These are phyloP conservation scores for Morphnarchus princeps DNA, from an alignment of 2,113 vertebrate genomes.

Conservation along the genomic window DNA sequence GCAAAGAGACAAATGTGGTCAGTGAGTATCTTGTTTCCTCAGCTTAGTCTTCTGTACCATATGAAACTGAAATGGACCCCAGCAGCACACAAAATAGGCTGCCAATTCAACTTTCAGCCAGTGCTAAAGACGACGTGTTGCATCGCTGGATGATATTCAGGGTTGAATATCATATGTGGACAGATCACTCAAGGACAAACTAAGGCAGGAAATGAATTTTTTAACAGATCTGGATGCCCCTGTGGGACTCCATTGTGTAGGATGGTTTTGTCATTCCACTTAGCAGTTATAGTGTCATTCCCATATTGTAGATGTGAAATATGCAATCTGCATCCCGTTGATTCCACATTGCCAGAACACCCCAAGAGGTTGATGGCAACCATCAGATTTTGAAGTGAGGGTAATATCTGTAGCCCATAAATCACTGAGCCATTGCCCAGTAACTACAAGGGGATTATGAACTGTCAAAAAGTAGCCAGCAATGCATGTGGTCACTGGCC, in stretches of 20 bases:
- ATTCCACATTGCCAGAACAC: neutral
- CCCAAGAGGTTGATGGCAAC: neutral
- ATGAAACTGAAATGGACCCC: neutral
- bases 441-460: neutral
- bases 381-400: neutral
- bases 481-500: neutral
- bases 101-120: neutral
- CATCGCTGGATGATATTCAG: neutral
- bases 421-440: neutral
- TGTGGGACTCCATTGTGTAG: neutral
- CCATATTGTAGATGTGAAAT: neutral
- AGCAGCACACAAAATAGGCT: neutral
- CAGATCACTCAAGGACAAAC: neutral
- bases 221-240: neutral
- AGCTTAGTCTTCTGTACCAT: neutral
- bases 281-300: neutral
- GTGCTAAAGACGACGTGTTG: neutral
- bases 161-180: neutral
- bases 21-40: neutral
- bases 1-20: neutral
- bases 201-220: neutral
- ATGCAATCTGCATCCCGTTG: neutral
- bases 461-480: neutral
- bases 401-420: neutral
- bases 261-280: neutral